These are phyloP conservation scores for Callimorpha dominula DNA, from an alignment of 2,888 invertebrate genomes.

Conservation along the genomic window DNA sequence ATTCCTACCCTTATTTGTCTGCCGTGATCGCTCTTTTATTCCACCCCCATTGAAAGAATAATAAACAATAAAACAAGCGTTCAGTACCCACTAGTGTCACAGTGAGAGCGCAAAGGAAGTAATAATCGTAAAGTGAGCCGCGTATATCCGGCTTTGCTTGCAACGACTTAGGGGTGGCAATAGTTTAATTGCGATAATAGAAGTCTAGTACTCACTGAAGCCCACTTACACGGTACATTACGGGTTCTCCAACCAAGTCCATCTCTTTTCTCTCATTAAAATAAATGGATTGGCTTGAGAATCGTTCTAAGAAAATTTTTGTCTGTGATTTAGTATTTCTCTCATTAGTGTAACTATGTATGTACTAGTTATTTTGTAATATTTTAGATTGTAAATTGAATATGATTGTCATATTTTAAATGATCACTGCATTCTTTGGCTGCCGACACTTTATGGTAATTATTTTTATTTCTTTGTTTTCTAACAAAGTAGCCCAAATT, in stretches of 20 bases:
- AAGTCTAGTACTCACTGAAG: slow-evolving; percentile 10
- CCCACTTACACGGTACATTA: slow-evolving; percentile 8
- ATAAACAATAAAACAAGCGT: slow-evolving; percentile 66
- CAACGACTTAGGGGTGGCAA: slow-evolving; percentile 43
- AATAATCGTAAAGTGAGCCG: slow-evolving; percentile 77
- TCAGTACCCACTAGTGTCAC: slow-evolving; percentile 60
- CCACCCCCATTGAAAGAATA: slow-evolving; percentile 56
- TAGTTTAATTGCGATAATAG: slow-evolving; percentile 18
- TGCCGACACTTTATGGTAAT: too few relatives aligned
- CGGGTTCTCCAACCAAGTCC: not conserved
- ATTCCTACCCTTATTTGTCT: slow-evolving; percentile 48
- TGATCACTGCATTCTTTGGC: too few relatives aligned
- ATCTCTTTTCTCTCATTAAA: not conserved
- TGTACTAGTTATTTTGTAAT: too few relatives aligned
- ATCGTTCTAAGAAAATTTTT: not conserved
- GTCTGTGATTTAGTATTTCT: not conserved
- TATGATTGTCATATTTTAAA: too few relatives aligned
- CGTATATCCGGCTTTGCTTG: slow-evolving; percentile 69
- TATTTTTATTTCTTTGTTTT: too few relatives aligned
- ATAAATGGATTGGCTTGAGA: not conserved
- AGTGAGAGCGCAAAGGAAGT: slow-evolving; percentile 68
- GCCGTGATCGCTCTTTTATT: slow-evolving; percentile 52
- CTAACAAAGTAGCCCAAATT: too few relatives aligned
- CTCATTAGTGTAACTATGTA: not conserved
- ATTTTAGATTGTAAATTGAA: too few relatives aligned